Base-by-base conservation (phyloP, 2,888 invertebrate species). In the Neoscelio sp. region DNA sequence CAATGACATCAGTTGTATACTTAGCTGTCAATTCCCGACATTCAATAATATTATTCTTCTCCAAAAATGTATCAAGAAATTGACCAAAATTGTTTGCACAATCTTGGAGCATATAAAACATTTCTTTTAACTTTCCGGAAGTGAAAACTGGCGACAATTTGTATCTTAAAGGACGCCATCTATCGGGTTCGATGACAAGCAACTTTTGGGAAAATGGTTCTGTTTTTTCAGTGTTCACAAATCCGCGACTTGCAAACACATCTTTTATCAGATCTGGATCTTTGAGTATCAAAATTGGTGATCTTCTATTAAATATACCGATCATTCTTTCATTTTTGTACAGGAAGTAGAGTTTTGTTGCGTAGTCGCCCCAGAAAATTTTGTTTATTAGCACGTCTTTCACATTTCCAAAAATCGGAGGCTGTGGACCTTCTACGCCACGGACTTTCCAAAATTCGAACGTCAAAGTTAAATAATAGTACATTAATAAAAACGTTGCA, bases 81-180 rank as follows among this genome's bases (percentile, higher is more conserved):
- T 13, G 0, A 15, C 48, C 48, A 18, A n/a, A 20, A 15, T 2
- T 23, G 5, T 2, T 33, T n/a, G 5, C 26, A 4, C 92, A 91
- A 12, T 91, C 88, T 6, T 87, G 82, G 3, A 93, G 90, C 2
- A 92, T 86, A 0, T 91, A 90, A 75, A 91, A 92, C 82, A 92
- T 91, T 0, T 91, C 86, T 80, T 92, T 93, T 15, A 91, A 91
- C 76, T 92, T 92, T 30, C 90, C 91, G 12, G 88, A 85, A 0
- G 92, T 92, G 12, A 93, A 90, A 0, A 91, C 91, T 0, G 92
- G 90, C 1, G 92, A 91, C 8, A 93, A 79, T 79, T 91, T 91
- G 0, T 88, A 86, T 2, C 93, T 88, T 0, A 91, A 85, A 0
- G 87, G 85, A 67, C 91, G 92, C 93, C 93, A 92, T 78, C 89